phyloP scores from a whole-genome alignment of 30 jellyfish, hydroid and myxozoan species.

The Turritopsis rubra region DNA sequence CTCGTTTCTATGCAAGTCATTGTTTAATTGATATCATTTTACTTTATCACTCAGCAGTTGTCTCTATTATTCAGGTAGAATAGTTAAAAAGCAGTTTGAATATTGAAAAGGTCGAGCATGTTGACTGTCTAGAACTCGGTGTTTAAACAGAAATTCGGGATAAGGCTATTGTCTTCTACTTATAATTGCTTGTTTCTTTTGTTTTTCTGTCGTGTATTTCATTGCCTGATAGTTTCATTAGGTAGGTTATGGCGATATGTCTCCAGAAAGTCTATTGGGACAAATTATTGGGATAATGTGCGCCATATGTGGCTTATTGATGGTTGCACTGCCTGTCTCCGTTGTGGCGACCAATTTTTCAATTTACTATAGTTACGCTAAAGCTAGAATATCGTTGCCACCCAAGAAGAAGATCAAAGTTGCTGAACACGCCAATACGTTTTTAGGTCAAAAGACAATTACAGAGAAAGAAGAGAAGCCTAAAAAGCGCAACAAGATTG shows the following conservation, averaged over 20 bases:
- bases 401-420: conserved; percentile 76
- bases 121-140: too few species aligned
- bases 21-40: too few species aligned
- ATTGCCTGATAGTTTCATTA: conserved; percentile 12
- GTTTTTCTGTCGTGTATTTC: background rate
- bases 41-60: too few species aligned
- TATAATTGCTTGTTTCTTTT: too few species aligned
- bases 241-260: conserved; percentile 95
- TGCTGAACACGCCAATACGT: conserved; percentile 59
- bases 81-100: too few species aligned
- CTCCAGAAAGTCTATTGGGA: conserved; percentile 76
- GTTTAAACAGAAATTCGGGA: too few species aligned
- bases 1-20: too few species aligned
- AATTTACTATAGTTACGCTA: conserved; percentile 82
- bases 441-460: conserved; percentile 33
- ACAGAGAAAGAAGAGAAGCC: conserved; percentile 25
- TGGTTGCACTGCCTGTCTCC: conserved; percentile 95
- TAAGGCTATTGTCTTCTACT: too few species aligned
- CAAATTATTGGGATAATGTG: conserved; percentile 65
- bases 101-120: too few species aligned
- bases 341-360: conserved; percentile 90
- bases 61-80: too few species aligned
- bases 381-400: conserved; percentile 78
- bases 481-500: conserved; percentile 8
- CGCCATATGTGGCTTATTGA: conserved; percentile 76